phyloP scores from a whole-genome alignment of 2,888 invertebrate species.

The Lasioglossum marginatum region DNA sequence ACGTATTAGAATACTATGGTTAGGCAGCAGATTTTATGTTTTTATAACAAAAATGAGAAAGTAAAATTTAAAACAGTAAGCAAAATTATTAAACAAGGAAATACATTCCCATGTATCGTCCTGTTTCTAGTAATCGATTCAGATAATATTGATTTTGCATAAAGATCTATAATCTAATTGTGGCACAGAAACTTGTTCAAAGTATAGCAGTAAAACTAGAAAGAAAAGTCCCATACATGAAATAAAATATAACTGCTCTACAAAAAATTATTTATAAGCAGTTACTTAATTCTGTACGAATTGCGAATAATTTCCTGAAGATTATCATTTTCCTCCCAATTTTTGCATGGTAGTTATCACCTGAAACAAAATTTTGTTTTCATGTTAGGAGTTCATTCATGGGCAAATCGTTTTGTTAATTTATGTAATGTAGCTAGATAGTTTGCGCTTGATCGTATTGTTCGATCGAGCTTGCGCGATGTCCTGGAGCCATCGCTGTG shows the following conservation, averaged over 20 bases:
- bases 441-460: constrained; percentile 45
- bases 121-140: neutral
- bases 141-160: neutral
- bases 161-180: neutral
- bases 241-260: no score
- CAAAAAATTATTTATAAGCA: neutral
- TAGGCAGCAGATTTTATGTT: neutral
- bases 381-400: neutral
- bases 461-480: constrained; percentile 75
- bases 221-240: neutral
- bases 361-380: neutral
- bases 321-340: neutral
- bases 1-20: neutral
- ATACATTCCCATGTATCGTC: neutral
- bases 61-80: no score
- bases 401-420: neutral
- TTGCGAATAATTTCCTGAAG: neutral
- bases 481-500: constrained; percentile 76
- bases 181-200: neutral
- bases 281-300: neutral
- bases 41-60: no score
- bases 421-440: neutral
- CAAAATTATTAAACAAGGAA: no score
- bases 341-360: neutral
- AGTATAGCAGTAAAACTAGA: no score